Conservation (phyloP, 2,113 vertebrate genomes). For the Neoarius graeffei region DNA sequence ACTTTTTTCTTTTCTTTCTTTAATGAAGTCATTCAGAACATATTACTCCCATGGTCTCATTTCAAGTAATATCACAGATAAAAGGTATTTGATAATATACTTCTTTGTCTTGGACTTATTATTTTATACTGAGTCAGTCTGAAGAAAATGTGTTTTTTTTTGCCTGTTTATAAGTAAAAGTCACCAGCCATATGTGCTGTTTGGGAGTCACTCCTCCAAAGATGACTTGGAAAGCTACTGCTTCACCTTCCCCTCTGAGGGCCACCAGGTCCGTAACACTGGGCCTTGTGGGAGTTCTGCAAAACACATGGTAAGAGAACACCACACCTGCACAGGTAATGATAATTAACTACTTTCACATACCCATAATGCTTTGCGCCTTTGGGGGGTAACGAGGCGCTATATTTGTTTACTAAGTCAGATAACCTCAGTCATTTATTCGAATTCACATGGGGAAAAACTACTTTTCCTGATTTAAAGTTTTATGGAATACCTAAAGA, state of each 20-base stretch:
- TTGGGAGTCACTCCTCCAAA: constrained; percentile 85
- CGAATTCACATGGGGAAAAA: too few species aligned
- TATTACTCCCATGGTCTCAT: constrained; percentile 94
- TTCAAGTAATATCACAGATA: constrained; percentile 92
- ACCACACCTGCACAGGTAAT: background rate
- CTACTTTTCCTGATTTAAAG: too few species aligned
- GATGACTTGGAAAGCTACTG: constrained; percentile 86
- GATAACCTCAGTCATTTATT: too few species aligned
- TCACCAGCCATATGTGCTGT: constrained; percentile 88
- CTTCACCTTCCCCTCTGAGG: constrained; percentile 94
- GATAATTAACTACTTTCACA: too few species aligned
- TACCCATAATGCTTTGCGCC: too few species aligned
- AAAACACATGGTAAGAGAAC: constrained; percentile 87
- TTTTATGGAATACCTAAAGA: too few species aligned
- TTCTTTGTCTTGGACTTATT: background rate
- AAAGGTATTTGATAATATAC: constrained; percentile 74
- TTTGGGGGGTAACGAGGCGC: too few species aligned
- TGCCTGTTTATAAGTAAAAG: constrained; percentile 72
- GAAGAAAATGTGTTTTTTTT: background rate
- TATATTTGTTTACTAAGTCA: too few species aligned
- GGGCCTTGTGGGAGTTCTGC: constrained; percentile 79
- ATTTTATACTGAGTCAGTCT: background rate
- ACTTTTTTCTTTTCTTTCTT: background rate
- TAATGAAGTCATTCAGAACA: constrained; percentile 84
- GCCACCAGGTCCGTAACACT: constrained; percentile 89